Base-by-base conservation (phyloP, 2,113 vertebrate species). In the human (Homo sapiens) region DNA sequence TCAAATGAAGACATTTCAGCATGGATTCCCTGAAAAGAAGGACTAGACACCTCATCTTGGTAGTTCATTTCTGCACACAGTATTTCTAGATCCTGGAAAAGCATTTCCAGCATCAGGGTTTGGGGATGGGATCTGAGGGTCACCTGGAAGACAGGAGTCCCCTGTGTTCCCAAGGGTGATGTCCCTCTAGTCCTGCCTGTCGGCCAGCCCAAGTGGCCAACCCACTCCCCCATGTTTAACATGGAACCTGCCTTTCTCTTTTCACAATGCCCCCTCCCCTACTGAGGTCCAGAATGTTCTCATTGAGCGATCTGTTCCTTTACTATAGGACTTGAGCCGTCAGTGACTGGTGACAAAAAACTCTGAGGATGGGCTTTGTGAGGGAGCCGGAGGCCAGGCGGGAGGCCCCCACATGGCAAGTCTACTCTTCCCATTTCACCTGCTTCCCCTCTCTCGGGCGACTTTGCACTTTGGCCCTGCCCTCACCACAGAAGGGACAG, bases 361-460 rank as follows among this genome's bases (percentile, higher is more conserved):
- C 14, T 52, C 30, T 23, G 59, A 66, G 27, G 18, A 27, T n/a
- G 88, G 52, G 20, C 8, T 52, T 43, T 30, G 12, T 0, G 14
- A 83, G 13, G 59, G 10, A 35, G 57, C 45, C 4, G 0, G 20
- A 72, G 22, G 9, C 2, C 30, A 23, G 22, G 5, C 25, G 8
- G 27, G 18, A 38, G 3, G 25, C 17, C 4, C 30, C 40, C n/a
- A 20, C 7, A 17, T 8, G 70, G 13, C 59, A 85, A 4, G 9
- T 40, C 45, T 73, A 40, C 8, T 13, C 16, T n/a, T 17, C 0
- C 8, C 8, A 35, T 0, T 23, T 10, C 8, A 0, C 27, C 43
- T 11, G 23, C 7, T 35, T 50, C 35, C 61, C 6, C 12, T n/a
- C 35, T 80, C 43, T 23, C 1, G 13, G 5, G 9, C 0, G 0